A percentile compares a stretch with the other conserved stretches of the same genome.
These are phyloP conservation scores for Hetaerina titia DNA, from an alignment of 2,888 invertebrate genomes.

Conservation along the genomic window DNA sequence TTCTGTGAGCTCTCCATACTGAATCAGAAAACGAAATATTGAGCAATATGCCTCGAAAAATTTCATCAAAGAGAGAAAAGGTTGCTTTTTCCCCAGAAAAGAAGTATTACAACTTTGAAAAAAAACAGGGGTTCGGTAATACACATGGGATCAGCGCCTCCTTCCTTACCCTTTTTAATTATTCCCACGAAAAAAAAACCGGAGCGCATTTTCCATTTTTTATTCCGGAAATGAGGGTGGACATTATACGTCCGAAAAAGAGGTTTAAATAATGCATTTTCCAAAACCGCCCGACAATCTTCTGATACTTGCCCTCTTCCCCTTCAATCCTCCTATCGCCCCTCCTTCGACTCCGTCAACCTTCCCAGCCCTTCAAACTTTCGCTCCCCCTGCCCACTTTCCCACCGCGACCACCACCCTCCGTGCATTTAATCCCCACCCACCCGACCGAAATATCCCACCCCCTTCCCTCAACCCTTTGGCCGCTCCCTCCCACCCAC, in stretches of 20 bases:
- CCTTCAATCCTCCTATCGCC: not conserved
- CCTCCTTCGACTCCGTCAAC: not conserved
- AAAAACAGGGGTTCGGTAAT: slow-evolving; percentile 26
- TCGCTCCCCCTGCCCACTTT: not conserved
- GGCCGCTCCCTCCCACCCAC: not conserved
- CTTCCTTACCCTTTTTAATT: not conserved
- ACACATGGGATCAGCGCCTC: slow-evolving; percentile 47
- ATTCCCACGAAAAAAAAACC: slow-evolving; percentile 29
- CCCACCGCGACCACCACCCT: not conserved
- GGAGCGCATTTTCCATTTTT: slow-evolving; percentile 1
- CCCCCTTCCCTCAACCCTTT: not conserved
- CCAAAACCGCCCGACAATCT: slow-evolving; percentile 57
- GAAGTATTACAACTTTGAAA: not conserved
- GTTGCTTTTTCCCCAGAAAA: not conserved
- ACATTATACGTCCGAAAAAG: slow-evolving; percentile 44
- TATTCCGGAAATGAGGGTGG: slow-evolving; percentile 33
- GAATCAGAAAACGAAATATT: not conserved
- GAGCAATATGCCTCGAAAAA: not conserved
- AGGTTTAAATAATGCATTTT: slow-evolving; percentile 66
- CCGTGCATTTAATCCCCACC: slow-evolving; percentile 27
- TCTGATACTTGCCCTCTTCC: slow-evolving; percentile 26
- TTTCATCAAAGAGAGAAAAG: not conserved
- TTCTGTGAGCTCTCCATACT: not conserved
- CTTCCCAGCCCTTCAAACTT: not conserved
- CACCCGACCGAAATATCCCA: not conserved